Base-by-base conservation (phyloP, 2,797 vertebrate species). In the Sebastolobus alascanus region DNA sequence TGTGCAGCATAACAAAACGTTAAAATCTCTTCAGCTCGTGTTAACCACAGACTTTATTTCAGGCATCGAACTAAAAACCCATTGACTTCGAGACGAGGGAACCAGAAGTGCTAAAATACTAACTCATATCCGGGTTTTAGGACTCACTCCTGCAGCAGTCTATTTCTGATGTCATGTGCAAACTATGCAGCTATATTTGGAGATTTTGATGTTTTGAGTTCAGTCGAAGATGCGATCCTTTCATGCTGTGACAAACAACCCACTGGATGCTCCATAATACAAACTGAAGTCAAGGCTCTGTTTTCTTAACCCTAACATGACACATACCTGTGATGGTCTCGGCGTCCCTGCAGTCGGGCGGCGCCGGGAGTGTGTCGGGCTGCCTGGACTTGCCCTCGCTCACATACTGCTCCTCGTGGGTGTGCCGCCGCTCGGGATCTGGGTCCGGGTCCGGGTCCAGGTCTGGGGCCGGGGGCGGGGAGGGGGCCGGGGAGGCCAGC, bases 241-340 rank as follows among this genome's bases (percentile, higher is more conserved):
- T 31, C 3, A 50, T 50, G 65, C 10, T 31, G 56, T 5, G 2
- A 67, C 25, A 20, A 10, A 46, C 61, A 6, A 64, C 12, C 13
- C n/a, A 9, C 38, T n/a, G 40, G 3, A 52, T 68, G 7, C 27
- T 67, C 27, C 18, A 20, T 2, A n/a, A 10, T 20, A 63, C 35
- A 43, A 18, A 6, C 55, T 31, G 2, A 56, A 73, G 37, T 54
- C 22, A 14, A 29, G 16, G 3, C 18, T 27, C n/a, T 50, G 0
- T 59, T 11, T 58, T 31, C 68, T 29, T 22, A 1, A 20, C 35
- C 31, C 18, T 54, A 43, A 35, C 52, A 74, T 29, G n/a, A 59
- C n/a, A 78, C 87, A 5, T 89, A 99, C 98, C 98, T 73, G 98
- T 99, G 96, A 99, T 98, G 94, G 98, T 99, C 96, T 97, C 97